Percentiles rank a stretch among this genome's conserved stretches.
Evolutionary conservation across 2,888 invertebrate species (phyloP).

Genomic region (Drosophila antonietae): DNA sequence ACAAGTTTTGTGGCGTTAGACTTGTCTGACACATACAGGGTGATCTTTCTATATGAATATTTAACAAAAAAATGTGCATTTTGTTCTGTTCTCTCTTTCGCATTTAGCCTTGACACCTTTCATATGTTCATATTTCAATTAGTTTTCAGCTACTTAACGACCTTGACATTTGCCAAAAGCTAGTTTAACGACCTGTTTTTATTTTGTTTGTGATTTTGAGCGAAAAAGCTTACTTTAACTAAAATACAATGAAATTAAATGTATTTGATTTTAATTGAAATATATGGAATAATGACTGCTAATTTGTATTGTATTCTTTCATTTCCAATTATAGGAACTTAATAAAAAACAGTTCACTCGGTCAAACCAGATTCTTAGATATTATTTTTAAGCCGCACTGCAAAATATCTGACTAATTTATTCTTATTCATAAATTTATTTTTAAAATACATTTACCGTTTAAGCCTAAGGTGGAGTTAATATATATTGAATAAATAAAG

Average conservation of each 20-base stretch:
- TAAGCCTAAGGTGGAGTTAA: not conserved
- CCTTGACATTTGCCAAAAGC: constrained; percentile 16
- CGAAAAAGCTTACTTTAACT: too few species aligned
- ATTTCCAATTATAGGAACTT: not conserved
- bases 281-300: not conserved
- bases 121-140: not conserved
- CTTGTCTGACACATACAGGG: constrained; percentile 58
- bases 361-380: not conserved
- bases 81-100: constrained; percentile 1
- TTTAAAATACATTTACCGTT: not conserved
- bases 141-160: not conserved
- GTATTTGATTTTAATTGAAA: not conserved
- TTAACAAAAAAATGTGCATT: not conserved
- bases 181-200: constrained; percentile 34
- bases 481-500: not conserved
- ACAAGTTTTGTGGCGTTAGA: constrained; percentile 61
- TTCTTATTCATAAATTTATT: not conserved
- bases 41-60: constrained; percentile 26
- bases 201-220: too few species aligned
- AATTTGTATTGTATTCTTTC: not conserved
- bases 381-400: too few species aligned
- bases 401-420: not conserved
- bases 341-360: not conserved
- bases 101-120: constrained; percentile 30
- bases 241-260: not conserved